These are phyloP conservation scores for Pseudopipra pipra DNA, from an alignment of 2,113 vertebrate species.

Conservation along the genomic window DNA sequence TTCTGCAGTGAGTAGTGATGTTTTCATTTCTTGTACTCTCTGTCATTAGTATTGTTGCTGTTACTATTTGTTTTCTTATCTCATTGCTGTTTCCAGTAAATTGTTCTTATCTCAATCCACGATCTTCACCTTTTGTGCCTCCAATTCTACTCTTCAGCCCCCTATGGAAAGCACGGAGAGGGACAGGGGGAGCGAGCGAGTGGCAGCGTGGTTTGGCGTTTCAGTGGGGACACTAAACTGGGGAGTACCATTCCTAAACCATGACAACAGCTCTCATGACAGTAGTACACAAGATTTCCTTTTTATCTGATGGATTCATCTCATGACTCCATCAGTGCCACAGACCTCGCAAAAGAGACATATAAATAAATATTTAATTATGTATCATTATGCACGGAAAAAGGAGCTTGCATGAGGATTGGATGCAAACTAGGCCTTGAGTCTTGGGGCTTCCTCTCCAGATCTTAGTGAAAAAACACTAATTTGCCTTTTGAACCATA, in stretches of 20 bases:
- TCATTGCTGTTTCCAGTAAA: not conserved
- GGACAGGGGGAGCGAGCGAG: not conserved
- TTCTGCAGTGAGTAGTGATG: fast-evolving
- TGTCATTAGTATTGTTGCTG: not conserved
- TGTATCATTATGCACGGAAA: not conserved
- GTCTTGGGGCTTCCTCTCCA: not conserved
- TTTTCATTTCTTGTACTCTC: not conserved
- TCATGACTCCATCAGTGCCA: not conserved
- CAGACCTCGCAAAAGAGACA: not conserved
- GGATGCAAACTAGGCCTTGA: not conserved
- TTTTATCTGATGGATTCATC: not conserved
- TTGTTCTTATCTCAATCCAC: not conserved
- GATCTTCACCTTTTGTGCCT: not conserved
- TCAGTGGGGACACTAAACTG: not conserved
- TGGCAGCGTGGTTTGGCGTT: not conserved
- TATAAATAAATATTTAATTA: not conserved
- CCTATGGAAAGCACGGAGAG: no score
- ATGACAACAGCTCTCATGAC: not conserved
- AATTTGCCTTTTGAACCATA: not conserved
- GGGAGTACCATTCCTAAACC: not conserved
- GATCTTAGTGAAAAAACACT: not conserved
- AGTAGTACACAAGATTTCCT: not conserved
- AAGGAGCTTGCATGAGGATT: not conserved
- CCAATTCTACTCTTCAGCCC: not conserved
- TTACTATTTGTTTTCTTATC: not conserved